Percentiles rank a stretch among this genome's conserved stretches.
These are phyloP conservation scores for Tupaia chinensis DNA, from an alignment of 2,113 vertebrate genomes.

Conservation along the genomic window DNA sequence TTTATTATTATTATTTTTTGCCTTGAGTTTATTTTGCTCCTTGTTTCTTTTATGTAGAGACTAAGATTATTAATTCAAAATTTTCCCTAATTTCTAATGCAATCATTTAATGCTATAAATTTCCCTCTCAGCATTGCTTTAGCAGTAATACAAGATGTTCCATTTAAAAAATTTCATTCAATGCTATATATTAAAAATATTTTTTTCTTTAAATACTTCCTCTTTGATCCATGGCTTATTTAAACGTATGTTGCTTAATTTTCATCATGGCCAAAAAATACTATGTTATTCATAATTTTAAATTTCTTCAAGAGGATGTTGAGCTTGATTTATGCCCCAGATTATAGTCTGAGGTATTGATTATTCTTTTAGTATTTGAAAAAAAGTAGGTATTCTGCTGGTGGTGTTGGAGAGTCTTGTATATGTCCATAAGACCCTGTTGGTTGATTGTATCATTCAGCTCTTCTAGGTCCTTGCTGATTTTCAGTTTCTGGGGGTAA, in stretches of 20 bases:
- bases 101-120: not conserved
- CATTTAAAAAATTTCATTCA: not conserved
- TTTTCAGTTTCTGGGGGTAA: not conserved
- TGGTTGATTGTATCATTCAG: not conserved
- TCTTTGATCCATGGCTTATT: not conserved
- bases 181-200: not conserved
- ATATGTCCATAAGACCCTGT: not conserved
- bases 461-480: not conserved
- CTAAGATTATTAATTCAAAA: slow-evolving; percentile 16
- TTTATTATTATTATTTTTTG: not conserved
- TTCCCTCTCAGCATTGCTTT: not conserved
- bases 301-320: not conserved
- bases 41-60: not conserved
- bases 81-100: not conserved
- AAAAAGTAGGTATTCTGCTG: not conserved
- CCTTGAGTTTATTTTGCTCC: not conserved
- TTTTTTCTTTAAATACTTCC: not conserved
- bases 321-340: not conserved
- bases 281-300: not conserved
- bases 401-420: not conserved
- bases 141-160: not conserved
- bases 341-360: not conserved
- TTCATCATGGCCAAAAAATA: not conserved
- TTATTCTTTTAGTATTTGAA: not conserved
- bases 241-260: not conserved